phyloP scores from a whole-genome alignment of 2,888 invertebrate species.

The Scaptomyza flava region DNA sequence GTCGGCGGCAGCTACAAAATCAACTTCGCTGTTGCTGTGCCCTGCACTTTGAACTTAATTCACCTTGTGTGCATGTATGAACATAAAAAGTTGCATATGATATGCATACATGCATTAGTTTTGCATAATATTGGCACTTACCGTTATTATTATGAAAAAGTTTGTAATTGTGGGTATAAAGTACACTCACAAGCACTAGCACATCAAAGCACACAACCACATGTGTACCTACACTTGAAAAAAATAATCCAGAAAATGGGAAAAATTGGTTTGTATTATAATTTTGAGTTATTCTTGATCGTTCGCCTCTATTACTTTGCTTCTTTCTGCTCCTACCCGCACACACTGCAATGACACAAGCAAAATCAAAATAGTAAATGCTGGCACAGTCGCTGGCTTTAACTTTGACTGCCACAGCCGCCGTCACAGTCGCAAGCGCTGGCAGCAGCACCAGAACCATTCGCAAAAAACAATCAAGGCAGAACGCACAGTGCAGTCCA shows the following conservation, averaged over 20 bases:
- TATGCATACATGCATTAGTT: conserved; percentile 7
- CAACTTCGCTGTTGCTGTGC: conserved; percentile 35
- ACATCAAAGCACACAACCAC: conserved; percentile 5
- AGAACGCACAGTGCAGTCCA: conserved; percentile 58
- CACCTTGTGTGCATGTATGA: conserved; percentile 13
- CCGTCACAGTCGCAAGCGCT: conserved; percentile 35
- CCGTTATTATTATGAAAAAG: conserved; percentile 40
- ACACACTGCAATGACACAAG: conserved; percentile 78
- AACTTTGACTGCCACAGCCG: conserved; percentile 50
- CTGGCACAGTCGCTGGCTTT: conserved; percentile 57
- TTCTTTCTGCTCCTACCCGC: conserved; percentile 67
- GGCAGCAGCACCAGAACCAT: conserved; percentile 46
- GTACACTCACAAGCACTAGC: conserved; percentile 13
- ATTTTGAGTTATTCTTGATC: conserved; percentile 34
- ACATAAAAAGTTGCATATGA: not conserved
- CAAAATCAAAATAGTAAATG: conserved; percentile 72
- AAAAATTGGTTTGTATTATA: conserved; percentile 15
- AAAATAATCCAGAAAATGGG: conserved; percentile 34
- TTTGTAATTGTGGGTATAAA: conserved; percentile 12
- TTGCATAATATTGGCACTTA: conserved; percentile 33
- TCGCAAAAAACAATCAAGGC: conserved; percentile 64
- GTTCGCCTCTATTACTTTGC: conserved; percentile 33
- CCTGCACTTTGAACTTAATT: conserved; percentile 60
- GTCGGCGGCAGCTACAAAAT: conserved; percentile 40
- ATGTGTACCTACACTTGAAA: conserved; percentile 44